Conservation (phyloP, 2,113 vertebrate genomes). For the Choloepus hoffmanni region DNA sequence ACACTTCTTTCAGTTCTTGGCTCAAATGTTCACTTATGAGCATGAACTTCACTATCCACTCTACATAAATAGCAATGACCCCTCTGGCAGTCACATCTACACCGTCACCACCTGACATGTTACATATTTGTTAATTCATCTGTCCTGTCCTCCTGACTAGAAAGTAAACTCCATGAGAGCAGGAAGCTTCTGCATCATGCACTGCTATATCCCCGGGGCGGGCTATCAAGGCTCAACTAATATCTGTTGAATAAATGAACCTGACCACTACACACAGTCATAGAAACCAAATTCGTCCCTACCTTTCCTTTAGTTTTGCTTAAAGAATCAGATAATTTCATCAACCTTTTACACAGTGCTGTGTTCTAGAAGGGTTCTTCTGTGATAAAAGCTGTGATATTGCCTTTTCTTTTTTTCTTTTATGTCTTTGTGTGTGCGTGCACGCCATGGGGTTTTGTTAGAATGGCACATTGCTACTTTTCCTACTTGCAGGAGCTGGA, state of each 20-base stretch:
- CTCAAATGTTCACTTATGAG: not conserved
- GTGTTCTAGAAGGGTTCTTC: not conserved
- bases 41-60: not conserved
- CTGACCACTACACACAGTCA: not conserved
- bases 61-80: not conserved
- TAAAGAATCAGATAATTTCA: not conserved
- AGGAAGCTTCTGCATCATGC: not conserved
- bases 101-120: not conserved
- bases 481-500: not conserved
- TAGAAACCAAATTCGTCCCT: not conserved
- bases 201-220: too few relatives aligned
- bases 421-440: not conserved
- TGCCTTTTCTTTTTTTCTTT: not conserved
- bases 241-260: not conserved
- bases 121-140: not conserved
- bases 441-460: not conserved
- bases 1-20: not conserved
- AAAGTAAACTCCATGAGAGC: not conserved
- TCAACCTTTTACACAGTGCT: not conserved
- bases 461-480: not conserved
- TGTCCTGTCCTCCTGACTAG: not conserved
- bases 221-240: not conserved
- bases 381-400: not conserved
- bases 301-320: not conserved
- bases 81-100: not conserved